phyloP scores from a whole-genome alignment of 2,113 vertebrate species.

The Xenotilapia flavipinnis region DNA sequence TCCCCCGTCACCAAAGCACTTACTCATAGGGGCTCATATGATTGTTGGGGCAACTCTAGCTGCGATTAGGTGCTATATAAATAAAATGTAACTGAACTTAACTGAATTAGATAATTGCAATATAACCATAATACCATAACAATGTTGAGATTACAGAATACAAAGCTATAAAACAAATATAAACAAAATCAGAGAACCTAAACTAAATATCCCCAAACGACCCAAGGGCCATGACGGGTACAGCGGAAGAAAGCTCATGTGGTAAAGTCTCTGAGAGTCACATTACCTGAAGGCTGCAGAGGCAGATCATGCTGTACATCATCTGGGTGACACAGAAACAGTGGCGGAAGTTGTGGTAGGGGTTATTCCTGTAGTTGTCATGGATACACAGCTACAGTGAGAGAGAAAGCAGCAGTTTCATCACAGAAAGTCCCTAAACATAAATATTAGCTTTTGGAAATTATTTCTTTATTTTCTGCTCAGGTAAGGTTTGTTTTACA shows the following conservation, averaged over 20 bases:
- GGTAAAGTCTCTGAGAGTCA: not conserved
- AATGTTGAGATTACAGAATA: not conserved
- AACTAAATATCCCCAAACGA: not conserved
- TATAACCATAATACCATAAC: not conserved
- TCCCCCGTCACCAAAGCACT: not conserved
- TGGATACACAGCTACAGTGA: constrained; percentile 80
- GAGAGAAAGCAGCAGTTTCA: not conserved
- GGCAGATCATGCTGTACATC: constrained; percentile 95
- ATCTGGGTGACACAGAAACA: constrained; percentile 96
- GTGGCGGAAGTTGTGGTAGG: constrained; percentile 97
- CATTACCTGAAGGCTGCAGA: constrained; percentile 85
- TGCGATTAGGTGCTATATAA: not conserved
- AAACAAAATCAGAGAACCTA: not conserved
- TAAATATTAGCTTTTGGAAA: not conserved
- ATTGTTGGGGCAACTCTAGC: not conserved
- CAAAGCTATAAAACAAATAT: not conserved
- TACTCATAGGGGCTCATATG: not conserved
- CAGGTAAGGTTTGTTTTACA: not conserved
- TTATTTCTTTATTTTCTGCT: not conserved
- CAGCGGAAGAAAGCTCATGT: not conserved
- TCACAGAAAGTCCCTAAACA: not conserved
- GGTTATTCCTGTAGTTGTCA: constrained; percentile 90
- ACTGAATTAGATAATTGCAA: not conserved
- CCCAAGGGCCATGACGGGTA: not conserved
- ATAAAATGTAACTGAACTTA: not conserved